Evolutionary conservation across 2,888 invertebrate species (phyloP), one percentile per base, ranked within the genome.

Genomic region (Mantis religiosa): DNA sequence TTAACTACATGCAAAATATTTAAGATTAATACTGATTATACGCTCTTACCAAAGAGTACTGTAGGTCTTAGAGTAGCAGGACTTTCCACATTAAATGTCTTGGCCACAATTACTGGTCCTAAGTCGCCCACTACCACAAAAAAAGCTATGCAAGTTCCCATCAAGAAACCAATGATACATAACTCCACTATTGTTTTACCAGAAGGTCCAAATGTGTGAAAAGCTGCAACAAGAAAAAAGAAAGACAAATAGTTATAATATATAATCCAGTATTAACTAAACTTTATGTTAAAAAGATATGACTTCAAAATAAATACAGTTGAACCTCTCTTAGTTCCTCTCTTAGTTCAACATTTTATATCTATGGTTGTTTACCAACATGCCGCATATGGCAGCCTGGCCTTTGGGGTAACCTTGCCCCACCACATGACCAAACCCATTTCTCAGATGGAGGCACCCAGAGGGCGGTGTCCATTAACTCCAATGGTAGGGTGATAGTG

Each of bases 111-210:
- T 92, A 97, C 97, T 28, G 99, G 99, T 0, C 98, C 98, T 85
- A 99, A 94, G 93, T 99, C 99, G 0, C 99, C 99, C 91, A 99
- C 98, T n/a, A 99, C 98, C 28, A 99, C 99, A 93, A 98, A 98
- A 93, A 98, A 99, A 7, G 99, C 99, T 88, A 99, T 97, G 91
- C 98, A 97, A 0, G 99, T 98, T 15, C 99, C 99, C 93, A 99
- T 95, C 87, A 99, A 95, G 92, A 98, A 98, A 0, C 98, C 98
- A 91, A 99, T 98, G 91, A 98, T 97, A 91, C 98, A 97, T 15
- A 99, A 93, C 93, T 99, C 99, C 0, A 98, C 98, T 0, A 97
- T 94, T 90, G 98, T 94, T 92, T 99, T 99, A 30, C 99, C 99
- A n/a, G 96, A 95, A 1, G 96, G 94, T 9, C 99, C 99, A 93